Base-by-base conservation (phyloP, 2,797 vertebrate species). In the Spizella passerina region DNA sequence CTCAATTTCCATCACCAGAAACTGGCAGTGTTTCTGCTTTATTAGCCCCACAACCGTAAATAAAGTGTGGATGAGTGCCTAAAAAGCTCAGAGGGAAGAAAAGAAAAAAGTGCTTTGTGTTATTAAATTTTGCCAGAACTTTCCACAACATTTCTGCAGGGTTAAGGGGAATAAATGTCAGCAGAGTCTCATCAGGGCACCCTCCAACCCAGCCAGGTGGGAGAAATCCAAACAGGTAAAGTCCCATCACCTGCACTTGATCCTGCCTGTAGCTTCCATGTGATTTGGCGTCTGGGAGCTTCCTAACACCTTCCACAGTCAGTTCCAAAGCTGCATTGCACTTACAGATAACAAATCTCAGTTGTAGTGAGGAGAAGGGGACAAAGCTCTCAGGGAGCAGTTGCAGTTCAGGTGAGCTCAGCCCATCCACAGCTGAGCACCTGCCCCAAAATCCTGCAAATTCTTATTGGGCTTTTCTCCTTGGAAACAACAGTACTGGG, bases 331-430 rank as follows among this genome's bases (percentile, higher is more conserved):
- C 21, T 7, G 32, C 63, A 43, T 49, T 52, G 20, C 47, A 61
- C 4, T 57, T 39, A 20, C 32, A 44, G 19, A 13, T 13, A 43
- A 36, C 44, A 84, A 43, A 26, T 11, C 46, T 57, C 36, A 7
- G 1, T 4, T 70, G 17, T 30, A 46, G 43, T 43, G 41, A 19
- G 47, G 53, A 52, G 18, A 36, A n/a, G 23, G 1, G 2, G 22
- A 9, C 49, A 41, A 14, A 41, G 39, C 3, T 11, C 30, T 26
- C 64, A n/a, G 29, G 38, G 36, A 47, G 53, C 38, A 60, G 71
- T 65, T 39, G 1, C 16, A 57, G 13, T 16, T 32, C 0, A 0
- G 18, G 34, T n/a, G 75, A 49, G 20, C 47, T 53, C 32, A 9
- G 1, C 2, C 6, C 3, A 6, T 2, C 44, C 32, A 20, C 43